Percentiles rank a stretch among this genome's conserved stretches.
phyloP scores from a whole-genome alignment of 2,113 vertebrate species.

The Oreocharis arfaki region DNA sequence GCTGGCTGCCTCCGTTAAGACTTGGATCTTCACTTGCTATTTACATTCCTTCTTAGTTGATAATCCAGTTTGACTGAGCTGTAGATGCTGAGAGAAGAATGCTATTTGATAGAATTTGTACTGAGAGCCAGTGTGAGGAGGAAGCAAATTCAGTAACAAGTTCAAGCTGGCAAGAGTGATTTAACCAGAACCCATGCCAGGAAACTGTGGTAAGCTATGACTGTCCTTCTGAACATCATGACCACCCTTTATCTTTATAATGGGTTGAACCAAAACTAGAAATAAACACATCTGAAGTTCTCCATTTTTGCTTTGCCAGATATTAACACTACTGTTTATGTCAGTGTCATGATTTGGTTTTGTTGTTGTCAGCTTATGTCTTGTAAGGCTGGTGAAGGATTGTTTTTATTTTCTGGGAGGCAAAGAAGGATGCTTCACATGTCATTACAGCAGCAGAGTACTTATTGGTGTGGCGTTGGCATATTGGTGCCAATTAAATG shows the following conservation, averaged over 20 bases:
- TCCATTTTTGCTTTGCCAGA: background rate
- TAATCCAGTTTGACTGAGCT: constrained; percentile 32
- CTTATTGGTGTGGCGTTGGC: background rate
- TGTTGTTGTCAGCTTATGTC: background rate
- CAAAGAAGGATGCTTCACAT: background rate
- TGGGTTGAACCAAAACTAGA: background rate
- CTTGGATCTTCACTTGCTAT: constrained; percentile 19
- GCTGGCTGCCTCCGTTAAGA: constrained; percentile 3
- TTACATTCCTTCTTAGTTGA: constrained; percentile 42
- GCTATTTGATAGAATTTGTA: constrained; percentile 44
- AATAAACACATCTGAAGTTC: background rate
- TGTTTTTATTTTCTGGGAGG: background rate
- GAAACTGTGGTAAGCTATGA: constrained; percentile 4
- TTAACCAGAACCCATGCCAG: background rate
- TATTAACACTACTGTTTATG: background rate
- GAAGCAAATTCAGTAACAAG: constrained; percentile 27
- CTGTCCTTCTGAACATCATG: background rate
- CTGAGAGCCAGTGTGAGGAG: background rate
- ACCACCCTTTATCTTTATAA: background rate
- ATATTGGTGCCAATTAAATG: background rate
- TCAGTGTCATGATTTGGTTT: background rate
- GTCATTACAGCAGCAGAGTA: background rate
- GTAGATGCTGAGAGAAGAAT: constrained; percentile 31
- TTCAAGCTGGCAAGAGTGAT: constrained; percentile 23
- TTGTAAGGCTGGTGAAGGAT: background rate